Base-by-base conservation (phyloP, 2,113 vertebrate genomes). In the Chamaetylas fuelleborni region DNA sequence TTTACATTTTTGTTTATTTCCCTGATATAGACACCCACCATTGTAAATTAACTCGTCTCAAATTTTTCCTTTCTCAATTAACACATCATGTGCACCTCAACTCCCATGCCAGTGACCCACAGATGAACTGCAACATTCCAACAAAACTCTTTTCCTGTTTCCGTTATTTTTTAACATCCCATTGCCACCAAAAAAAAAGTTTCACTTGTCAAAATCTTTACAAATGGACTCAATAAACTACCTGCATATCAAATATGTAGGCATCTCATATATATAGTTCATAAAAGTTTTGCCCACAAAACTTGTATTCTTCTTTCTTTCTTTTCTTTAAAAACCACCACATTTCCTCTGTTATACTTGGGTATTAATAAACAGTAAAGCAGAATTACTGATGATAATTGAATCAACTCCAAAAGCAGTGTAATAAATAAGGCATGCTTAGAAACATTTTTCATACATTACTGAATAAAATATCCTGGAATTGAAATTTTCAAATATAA, bases 31-130 rank as follows among this genome's bases (percentile, higher is more conserved):
- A 66, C 23, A 74, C 5, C 42, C 47, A 82, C 23, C 34, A 38
- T 28, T 88, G 53, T 71, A 81, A 90, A 90, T 74, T 60, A 92
- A 20, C 19, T 34, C 42, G 36, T 58, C 83, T 94, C 48, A 5
- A 57, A 12, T 76, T 94, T 61, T 85, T 77, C 36, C 48, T 82
- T 80, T 90, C 66, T 93, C 73, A 88, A 66, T 92, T 92, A 94
- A 84, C 91, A 80, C 45, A 69, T 76, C 33, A 42, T 14, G n/a
- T 65, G 53, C 40, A 85, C 78, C 62, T 77, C 70, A 87, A 31
- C 48, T 89, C 42, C 45, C 78, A 48, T 16, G 22, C 38, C 74
- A 72, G 40, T 61, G 84, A 95, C 81, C 65, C 78, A 69, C 2
- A 69, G 24, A 69, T 61, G 61, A 89, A 90, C 73, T 60, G 16